Conservation (phyloP, 2,888 invertebrate genomes). For the Ennomos erosarius region DNA sequence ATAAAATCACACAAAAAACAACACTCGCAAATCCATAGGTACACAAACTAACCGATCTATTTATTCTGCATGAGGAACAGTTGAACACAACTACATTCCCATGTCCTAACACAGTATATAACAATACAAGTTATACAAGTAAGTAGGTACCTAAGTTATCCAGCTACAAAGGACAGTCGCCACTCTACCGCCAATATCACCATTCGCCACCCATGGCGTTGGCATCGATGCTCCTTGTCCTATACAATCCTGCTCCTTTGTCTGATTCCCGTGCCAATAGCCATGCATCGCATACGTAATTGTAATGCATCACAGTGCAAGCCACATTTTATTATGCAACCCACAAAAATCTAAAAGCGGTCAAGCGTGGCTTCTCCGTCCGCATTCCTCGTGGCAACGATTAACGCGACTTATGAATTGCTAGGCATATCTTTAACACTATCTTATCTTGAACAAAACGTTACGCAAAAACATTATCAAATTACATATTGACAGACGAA, state of each 20-base stretch:
- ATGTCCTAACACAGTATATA: slow-evolving; percentile 5
- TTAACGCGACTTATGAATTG: slow-evolving; percentile 4
- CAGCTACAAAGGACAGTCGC: slow-evolving; percentile 39
- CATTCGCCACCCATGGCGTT: slow-evolving; percentile 69
- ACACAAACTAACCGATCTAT: no score
- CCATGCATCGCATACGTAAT: slow-evolving; percentile 71
- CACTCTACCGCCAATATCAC: slow-evolving; percentile 22
- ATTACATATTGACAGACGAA: slow-evolving; percentile 8
- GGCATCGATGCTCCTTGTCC: slow-evolving; percentile 59
- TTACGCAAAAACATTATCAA: slow-evolving; percentile 31
- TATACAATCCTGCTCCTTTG: slow-evolving; percentile 66
- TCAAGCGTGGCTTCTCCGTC: slow-evolving; percentile 36
- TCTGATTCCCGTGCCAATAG: slow-evolving; percentile 71
- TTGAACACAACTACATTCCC: neutral
- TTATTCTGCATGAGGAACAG: no score
- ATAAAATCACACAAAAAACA: no score
- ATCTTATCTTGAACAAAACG: slow-evolving; percentile 21
- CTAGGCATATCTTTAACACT: neutral
- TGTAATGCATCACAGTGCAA: slow-evolving; percentile 48
- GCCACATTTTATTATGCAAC: slow-evolving; percentile 61
- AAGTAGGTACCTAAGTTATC: slow-evolving; percentile 6
- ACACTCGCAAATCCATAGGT: no score
- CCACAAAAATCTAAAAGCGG: slow-evolving; percentile 66
- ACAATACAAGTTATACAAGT: slow-evolving; percentile 18
- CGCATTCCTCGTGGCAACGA: slow-evolving; percentile 27